phyloP scores from a whole-genome alignment of 2,888 invertebrate genomes.

The Eremobia ochroleuca region DNA sequence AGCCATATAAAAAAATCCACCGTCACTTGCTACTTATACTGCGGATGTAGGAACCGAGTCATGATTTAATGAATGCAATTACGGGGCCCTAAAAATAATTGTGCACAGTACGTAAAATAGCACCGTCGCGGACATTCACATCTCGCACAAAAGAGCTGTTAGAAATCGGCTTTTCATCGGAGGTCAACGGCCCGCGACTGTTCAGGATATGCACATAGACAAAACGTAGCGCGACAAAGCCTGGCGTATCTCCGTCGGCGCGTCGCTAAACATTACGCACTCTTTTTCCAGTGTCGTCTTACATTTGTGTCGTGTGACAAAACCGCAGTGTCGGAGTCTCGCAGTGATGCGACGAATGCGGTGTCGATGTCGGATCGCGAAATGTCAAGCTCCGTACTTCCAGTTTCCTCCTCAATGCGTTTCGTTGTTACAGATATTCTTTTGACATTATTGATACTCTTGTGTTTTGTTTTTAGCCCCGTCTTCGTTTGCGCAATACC shows the following conservation, averaged over 20 bases:
- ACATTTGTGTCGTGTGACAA: constrained; percentile 64
- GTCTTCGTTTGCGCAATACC: neutral
- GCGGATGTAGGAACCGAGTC: constrained; percentile 31
- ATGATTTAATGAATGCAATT: constrained; percentile 60
- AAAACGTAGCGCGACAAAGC: constrained; percentile 83
- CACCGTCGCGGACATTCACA: constrained; percentile 77
- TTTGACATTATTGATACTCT: constrained; percentile 42
- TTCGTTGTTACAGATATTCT: constrained; percentile 45
- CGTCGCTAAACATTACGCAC: constrained; percentile 67
- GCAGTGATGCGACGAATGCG: constrained; percentile 57
- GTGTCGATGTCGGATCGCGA: constrained; percentile 62
- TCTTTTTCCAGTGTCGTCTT: constrained; percentile 59
- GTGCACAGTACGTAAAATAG: constrained; percentile 64
- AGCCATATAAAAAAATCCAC: constrained; percentile 11
- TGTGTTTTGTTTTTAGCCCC: constrained; percentile 6
- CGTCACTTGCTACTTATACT: constrained; percentile 35
- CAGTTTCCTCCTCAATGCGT: constrained; percentile 51
- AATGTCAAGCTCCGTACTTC: constrained; percentile 53
- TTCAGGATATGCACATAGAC: constrained; percentile 89
- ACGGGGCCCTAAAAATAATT: constrained; percentile 65
- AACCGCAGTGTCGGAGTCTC: constrained; percentile 61
- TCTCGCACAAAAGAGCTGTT: constrained; percentile 77
- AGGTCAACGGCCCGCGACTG: constrained; percentile 81
- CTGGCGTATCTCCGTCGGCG: constrained; percentile 68
- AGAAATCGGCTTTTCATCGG: constrained; percentile 84